phyloP scores from a whole-genome alignment of 2,113 vertebrate genomes.

The Cricetomys ansorgei region DNA sequence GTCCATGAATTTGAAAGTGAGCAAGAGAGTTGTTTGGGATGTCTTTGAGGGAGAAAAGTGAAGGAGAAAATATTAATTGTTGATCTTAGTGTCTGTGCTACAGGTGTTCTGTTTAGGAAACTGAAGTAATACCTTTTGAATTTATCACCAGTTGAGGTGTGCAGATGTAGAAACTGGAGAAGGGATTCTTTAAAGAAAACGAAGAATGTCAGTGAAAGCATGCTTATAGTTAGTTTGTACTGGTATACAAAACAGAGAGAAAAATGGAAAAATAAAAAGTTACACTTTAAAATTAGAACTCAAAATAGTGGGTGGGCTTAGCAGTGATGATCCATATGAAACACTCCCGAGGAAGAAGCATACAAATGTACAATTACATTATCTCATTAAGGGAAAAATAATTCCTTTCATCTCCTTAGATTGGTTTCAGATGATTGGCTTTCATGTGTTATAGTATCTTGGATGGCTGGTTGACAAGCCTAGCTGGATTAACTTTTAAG shows the following conservation, averaged over 20 bases:
- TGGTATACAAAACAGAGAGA: not conserved
- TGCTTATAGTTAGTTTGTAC: not conserved
- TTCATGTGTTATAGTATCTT: not conserved
- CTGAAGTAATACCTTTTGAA: not conserved
- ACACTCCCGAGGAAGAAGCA: too few relatives aligned
- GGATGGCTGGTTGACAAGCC: not conserved
- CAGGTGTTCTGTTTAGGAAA: too few relatives aligned
- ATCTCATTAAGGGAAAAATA: not conserved
- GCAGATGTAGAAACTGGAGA: not conserved
- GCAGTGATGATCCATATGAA: not conserved
- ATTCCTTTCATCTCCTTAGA: not conserved
- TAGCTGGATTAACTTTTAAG: not conserved
- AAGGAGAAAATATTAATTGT: not conserved
- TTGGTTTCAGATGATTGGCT: not conserved
- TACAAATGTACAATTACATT: not conserved
- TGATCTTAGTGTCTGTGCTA: too few relatives aligned
- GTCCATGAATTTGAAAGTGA: not conserved
- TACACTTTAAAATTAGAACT: not conserved
- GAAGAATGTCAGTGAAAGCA: not conserved
- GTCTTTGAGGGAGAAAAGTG: not conserved
- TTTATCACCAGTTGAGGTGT: not conserved
- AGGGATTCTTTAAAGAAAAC: not conserved
- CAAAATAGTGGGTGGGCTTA: not conserved
- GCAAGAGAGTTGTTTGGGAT: not conserved
- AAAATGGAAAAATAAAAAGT: not conserved